A percentile compares a stretch with the other conserved stretches of the same genome.
phyloP scores from a whole-genome alignment of 2,113 vertebrate species.

The Tichodroma muraria region DNA sequence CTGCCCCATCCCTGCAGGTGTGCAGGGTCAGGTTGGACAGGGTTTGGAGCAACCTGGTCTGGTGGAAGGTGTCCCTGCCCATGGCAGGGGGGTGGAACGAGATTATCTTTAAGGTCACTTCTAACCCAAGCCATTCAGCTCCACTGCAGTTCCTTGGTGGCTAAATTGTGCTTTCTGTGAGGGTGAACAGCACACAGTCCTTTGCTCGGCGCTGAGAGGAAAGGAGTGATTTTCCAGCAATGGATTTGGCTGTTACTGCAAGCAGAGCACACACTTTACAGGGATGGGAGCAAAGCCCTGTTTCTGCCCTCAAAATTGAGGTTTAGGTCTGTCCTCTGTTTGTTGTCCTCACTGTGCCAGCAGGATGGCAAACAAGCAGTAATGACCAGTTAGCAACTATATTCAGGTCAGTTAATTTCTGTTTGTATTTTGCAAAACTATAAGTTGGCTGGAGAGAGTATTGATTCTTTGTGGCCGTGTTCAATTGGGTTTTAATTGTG shows the following conservation, averaged over 20 bases:
- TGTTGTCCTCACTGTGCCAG: background rate
- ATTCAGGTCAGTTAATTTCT: slow-evolving; percentile 74
- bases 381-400: slow-evolving; percentile 46
- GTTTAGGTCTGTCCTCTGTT: background rate
- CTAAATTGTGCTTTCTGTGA: background rate
- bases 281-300: background rate
- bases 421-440: slow-evolving; percentile 67
- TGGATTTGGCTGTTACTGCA: background rate
- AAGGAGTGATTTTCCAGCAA: background rate
- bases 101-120: background rate
- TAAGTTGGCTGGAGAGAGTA: slow-evolving; percentile 66
- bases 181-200: background rate
- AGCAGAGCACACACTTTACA: background rate
- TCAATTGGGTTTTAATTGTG: slow-evolving; percentile 75
- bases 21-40: background rate
- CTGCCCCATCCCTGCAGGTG: background rate
- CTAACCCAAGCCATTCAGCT: background rate
- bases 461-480: slow-evolving; percentile 67
- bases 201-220: background rate
- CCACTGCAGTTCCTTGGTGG: background rate
- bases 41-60: background rate
- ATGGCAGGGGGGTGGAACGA: accelerated
- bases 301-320: background rate
- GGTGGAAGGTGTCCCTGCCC: background rate
- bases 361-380: background rate